Conservation (phyloP, 1,140 invertebrate genomes). For the Lycorma delicatula region DNA sequence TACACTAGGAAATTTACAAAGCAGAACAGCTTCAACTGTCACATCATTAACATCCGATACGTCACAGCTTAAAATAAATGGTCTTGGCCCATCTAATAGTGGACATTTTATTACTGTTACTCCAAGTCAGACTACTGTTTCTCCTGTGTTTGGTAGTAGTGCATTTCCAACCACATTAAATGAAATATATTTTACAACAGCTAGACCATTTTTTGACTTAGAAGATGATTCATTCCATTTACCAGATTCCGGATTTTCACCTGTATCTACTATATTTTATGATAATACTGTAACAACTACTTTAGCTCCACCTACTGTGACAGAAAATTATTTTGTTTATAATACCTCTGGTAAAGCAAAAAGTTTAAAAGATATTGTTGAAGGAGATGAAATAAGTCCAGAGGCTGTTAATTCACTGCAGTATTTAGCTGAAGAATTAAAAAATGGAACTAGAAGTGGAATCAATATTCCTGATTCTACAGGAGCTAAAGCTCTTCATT, state of each 20-base stretch:
- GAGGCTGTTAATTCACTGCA: conserved; percentile 20
- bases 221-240: neutral
- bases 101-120: neutral
- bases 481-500: conserved; percentile 63
- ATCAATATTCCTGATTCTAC: conserved; percentile 40
- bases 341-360: neutral
- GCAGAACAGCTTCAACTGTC: neutral
- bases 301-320: neutral
- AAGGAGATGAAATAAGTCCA: conserved; percentile 15
- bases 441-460: neutral
- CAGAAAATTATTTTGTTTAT: neutral
- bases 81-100: neutral
- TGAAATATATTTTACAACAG: neutral
- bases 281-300: neutral
- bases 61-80: neutral
- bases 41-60: neutral
- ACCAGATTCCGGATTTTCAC: neutral
- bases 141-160: neutral
- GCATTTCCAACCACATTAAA: neutral
- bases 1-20: too few species aligned
- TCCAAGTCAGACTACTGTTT: neutral
- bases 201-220: neutral
- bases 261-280: neutral
- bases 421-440: conserved; percentile 11
- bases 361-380: conserved; percentile 3